Evolutionary conservation across 2,888 invertebrate genomes (phyloP), one percentile per base, ranked within the genome.

Genomic region (Parnassius smintheus): DNA sequence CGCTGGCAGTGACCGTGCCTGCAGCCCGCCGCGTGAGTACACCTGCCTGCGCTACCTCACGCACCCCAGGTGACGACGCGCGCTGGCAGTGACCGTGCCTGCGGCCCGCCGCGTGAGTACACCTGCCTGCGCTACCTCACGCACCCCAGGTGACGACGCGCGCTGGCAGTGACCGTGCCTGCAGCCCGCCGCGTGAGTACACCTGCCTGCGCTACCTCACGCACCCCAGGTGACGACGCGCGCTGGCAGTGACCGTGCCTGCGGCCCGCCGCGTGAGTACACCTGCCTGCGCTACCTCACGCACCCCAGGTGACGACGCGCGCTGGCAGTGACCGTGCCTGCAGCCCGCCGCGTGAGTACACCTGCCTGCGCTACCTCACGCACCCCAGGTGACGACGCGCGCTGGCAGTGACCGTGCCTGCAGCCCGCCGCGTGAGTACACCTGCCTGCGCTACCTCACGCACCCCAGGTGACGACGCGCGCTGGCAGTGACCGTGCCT

Each of bases 141-240:
- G 75, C 88, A 88, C 78, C 61, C 76, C 79, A 83, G n/a, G 82
- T 74, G 86, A 88, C 78, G 88, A 88, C 44, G 46, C 25, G 56
- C 81, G 82, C 71, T 79, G 77, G 67, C 61, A 57, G 55, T 62
- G 61, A 62, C 65, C 55, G 55, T 90, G 10, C 46, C 25, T 25
- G 25, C 25, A 25, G 46, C 46, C 46, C 46, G 46, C 46, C 46
- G 12, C 46, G 12, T n/a, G 12, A 25, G 25, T 25, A 25, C 25
- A 2, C 25, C 25, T 25, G 25, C 25, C 25, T 3, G 25, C 25
- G 0, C 25, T 12, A n/a, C 46, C 46, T n/a, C 49, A 35, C 25
- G 56, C 65, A 54, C 78, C 61, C 76, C 79, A 83, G n/a, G 82
- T 74, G 86, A 88, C 78, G 88, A 88, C 78, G 73, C 73, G 71